Evolutionary conservation across 2,113 vertebrate genomes (phyloP).

Genomic region (Diphyllodes magnificus): DNA sequence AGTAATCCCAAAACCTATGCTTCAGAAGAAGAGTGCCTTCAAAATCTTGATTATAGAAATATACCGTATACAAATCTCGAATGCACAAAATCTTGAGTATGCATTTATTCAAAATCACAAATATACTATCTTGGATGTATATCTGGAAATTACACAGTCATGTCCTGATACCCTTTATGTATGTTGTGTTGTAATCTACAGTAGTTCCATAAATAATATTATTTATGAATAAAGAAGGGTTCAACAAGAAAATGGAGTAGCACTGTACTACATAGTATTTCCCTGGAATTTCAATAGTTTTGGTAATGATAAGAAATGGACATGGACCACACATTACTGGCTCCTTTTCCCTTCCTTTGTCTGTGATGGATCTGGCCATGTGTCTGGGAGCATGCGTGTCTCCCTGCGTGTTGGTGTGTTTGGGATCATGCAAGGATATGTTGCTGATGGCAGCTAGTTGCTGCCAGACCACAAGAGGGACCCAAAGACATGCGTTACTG

Average conservation of each 20-base stretch:
- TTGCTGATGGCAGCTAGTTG: background rate
- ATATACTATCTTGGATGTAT: background rate
- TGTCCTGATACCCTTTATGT: background rate
- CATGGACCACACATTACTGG: background rate
- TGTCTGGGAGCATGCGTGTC: fast-evolving
- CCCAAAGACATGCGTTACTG: background rate
- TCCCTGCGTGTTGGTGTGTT: fast-evolving
- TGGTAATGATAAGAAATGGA: background rate
- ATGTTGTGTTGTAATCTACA: background rate
- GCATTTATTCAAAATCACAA: background rate
- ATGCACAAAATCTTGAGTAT: background rate
- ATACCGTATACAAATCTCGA: background rate
- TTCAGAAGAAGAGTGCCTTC: background rate
- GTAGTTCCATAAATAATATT: background rate
- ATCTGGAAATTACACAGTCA: background rate
- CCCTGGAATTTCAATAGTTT: background rate
- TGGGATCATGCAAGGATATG: background rate
- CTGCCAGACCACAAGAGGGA: constrained; percentile 59
- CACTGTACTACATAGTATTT: fast-evolving
- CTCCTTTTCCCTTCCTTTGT: background rate
- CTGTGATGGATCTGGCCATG: background rate
- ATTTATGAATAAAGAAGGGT: background rate
- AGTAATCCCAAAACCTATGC: background rate
- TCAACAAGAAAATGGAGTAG: background rate
- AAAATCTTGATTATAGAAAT: background rate